Base-by-base conservation (phyloP, 2,113 vertebrate genomes). In the Tetrax tetrax region DNA sequence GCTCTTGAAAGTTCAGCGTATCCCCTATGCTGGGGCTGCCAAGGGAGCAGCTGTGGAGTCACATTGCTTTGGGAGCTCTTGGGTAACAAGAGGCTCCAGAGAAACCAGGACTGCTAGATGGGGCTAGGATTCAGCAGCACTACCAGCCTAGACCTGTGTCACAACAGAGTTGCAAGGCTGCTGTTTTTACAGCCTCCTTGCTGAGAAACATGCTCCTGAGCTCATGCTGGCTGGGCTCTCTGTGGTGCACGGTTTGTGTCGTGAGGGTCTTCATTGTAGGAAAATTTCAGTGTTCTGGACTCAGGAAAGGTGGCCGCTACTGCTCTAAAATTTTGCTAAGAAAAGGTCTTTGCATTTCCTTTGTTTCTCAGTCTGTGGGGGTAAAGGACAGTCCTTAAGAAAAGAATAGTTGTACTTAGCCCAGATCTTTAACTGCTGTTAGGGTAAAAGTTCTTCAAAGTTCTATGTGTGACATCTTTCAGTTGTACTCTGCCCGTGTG, bases 211-310 rank as follows among this genome's bases (percentile, higher is more conserved):
- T 18, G 25, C 11, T 10, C 20, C 29, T 41, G 43, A 35, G 22
- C 19, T 56, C 5, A 0, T 0, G 1, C 51, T 2, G 0, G 35
- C 31, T 43, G 21, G 31, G 31, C 31, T 37, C 16, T 37, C 35
- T 35, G 29, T 68, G 45, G 25, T 35, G 14, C 35, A 63, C 12
- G 11, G 25, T 41, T 27, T 59, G 25, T 59, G 27, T 51, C 60
- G 25, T 35, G 31, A 59, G 51, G 17, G 17, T 66, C 20, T 31
- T 31, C 59, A 43, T 25, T 43, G 21, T 21, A 43, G 25, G 12
- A 31, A 13, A 59, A 51, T 65, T 57, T 22, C 43, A 45, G 33
- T 57, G 29, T 57, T 41, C 25, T 43, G 18, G 51, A 7, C 51
- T 37, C 18, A 51, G 60, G 31, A 43, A 75, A 74, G 59, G 22